phyloP scores from a whole-genome alignment of 2,113 vertebrate species.

The Acrocephalus kingi region DNA sequence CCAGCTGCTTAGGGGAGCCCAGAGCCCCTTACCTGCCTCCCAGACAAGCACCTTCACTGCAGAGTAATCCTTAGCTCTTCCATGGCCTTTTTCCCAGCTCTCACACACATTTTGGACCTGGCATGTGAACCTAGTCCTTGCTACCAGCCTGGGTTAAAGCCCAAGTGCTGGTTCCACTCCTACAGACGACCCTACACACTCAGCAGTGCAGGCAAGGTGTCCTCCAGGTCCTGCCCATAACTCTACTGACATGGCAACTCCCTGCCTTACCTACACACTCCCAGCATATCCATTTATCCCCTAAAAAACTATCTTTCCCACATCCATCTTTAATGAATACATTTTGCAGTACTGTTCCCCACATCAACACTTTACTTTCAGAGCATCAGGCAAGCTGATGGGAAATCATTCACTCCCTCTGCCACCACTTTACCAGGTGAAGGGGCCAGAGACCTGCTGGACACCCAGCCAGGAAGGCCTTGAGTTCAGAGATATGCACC shows the following conservation, averaged over 20 bases:
- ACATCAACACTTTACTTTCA: background rate
- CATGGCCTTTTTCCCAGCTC: background rate
- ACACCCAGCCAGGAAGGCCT: background rate
- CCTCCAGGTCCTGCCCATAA: background rate
- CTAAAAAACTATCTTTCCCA: background rate
- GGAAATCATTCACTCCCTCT: background rate
- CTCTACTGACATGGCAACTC: background rate
- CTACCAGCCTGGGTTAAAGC: background rate
- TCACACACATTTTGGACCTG: background rate
- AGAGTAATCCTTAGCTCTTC: background rate
- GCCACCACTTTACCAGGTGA: rapidly evolving
- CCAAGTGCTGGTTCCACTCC: background rate
- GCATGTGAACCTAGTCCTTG: background rate
- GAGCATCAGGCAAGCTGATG: background rate
- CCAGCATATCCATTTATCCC: rapidly evolving
- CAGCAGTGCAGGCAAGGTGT: background rate
- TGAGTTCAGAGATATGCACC: background rate
- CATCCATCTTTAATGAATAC: background rate
- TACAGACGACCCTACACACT: background rate
- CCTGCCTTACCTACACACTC: background rate
- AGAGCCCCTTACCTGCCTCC: background rate
- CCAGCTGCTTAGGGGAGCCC: background rate
- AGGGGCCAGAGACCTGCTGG: background rate
- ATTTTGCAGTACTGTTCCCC: background rate
- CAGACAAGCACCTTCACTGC: background rate